Conservation (phyloP, 2,888 invertebrate species). For the Lissonota sp. region DNA sequence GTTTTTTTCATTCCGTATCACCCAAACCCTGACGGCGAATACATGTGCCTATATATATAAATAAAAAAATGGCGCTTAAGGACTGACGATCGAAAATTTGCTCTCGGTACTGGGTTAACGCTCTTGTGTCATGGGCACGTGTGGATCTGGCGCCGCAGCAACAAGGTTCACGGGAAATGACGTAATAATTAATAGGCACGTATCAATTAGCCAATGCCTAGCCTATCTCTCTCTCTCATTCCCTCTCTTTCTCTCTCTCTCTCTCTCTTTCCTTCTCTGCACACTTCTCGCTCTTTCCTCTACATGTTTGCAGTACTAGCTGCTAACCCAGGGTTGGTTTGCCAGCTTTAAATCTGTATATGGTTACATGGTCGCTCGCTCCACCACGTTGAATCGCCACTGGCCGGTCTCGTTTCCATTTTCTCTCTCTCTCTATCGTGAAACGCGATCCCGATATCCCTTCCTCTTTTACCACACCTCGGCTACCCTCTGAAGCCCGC, state of each 20-base stretch:
- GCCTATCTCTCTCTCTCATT: neutral
- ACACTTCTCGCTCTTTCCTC: constrained; percentile 3
- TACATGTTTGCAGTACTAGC: constrained; percentile 2
- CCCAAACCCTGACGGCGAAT: too few species aligned
- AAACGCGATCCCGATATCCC: neutral
- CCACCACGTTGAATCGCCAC: neutral
- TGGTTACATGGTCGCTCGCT: neutral
- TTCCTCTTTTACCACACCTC: constrained; percentile 23
- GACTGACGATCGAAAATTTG: constrained; percentile 53
- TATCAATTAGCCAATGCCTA: constrained; percentile 77
- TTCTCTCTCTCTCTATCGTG: neutral
- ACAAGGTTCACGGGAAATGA: constrained; percentile 81
- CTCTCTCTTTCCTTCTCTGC: neutral
- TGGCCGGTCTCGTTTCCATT: constrained; percentile 4
- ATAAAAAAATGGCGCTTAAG: neutral
- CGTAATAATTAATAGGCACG: constrained; percentile 83
- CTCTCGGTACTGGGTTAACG: constrained; percentile 43
- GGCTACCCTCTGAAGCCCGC: constrained; percentile 22
- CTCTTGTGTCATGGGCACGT: constrained; percentile 79
- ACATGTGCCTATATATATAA: too few species aligned
- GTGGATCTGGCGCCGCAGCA: constrained; percentile 75
- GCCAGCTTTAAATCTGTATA: constrained; percentile 20
- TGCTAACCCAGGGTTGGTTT: neutral
- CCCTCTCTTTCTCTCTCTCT: neutral
- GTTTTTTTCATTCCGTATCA: too few species aligned